phyloP scores from a whole-genome alignment of 2,113 vertebrate species.

The Collichthys lucidus region DNA sequence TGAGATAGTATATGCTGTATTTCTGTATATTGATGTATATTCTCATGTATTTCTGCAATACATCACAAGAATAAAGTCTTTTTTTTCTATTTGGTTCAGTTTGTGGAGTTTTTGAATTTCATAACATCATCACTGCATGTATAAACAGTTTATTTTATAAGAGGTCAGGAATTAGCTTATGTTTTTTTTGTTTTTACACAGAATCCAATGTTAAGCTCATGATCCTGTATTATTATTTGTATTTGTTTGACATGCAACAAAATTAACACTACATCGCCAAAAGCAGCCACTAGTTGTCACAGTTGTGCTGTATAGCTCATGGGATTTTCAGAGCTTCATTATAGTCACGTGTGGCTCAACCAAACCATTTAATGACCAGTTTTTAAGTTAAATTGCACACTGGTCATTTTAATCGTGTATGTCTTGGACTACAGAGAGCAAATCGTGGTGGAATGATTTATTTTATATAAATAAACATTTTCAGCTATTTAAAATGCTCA shows the following conservation, averaged over 20 bases:
- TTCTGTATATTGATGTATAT: no score
- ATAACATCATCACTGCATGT: conserved; percentile 42
- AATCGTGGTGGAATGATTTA: neutral
- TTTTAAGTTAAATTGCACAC: neutral
- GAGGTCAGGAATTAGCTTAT: conserved; percentile 55
- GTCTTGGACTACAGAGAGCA: neutral
- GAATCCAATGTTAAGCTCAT: conserved; percentile 58
- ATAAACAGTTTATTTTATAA: conserved; percentile 47
- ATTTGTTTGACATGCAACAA: conserved; percentile 51
- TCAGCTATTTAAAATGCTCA: neutral
- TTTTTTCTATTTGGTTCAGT: neutral
- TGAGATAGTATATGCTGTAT: neutral
- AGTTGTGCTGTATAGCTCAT: neutral
- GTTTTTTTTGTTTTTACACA: conserved; percentile 20
- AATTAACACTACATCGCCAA: conserved; percentile 25
- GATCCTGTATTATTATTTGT: conserved; percentile 63
- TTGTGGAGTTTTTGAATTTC: conserved; percentile 38
- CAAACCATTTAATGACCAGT: conserved; percentile 13
- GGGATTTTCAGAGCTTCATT: neutral
- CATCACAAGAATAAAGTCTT: neutral
- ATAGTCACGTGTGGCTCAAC: neutral
- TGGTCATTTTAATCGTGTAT: neutral
- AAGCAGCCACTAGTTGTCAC: conserved; percentile 41
- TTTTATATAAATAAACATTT: neutral
- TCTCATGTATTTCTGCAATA: neutral